These are phyloP conservation scores for Pterocles burchelli DNA, from an alignment of 2,113 vertebrate species.

Conservation along the genomic window DNA sequence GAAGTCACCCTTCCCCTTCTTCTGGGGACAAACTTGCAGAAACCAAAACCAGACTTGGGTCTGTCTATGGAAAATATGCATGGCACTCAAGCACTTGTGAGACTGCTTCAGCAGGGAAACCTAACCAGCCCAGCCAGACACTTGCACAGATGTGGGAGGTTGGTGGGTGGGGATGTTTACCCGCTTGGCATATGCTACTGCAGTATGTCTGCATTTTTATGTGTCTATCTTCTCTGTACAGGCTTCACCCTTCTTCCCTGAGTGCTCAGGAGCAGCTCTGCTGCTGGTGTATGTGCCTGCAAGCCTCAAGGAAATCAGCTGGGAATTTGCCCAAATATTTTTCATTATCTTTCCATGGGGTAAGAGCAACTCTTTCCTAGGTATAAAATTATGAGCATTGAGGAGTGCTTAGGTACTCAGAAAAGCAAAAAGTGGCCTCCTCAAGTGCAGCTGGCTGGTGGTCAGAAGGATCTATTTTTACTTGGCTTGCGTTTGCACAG, in stretches of 20 bases:
- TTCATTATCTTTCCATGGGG: neutral
- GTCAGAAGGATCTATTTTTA: conserved; percentile 58
- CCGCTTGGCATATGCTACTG: neutral
- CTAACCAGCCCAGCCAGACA: neutral
- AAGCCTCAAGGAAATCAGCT: neutral
- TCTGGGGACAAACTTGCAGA: neutral
- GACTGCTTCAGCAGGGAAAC: neutral
- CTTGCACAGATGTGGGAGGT: neutral
- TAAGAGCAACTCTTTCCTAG: neutral
- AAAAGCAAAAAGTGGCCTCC: neutral
- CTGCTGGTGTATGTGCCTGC: neutral
- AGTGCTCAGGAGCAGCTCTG: neutral
- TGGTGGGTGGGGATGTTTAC: neutral
- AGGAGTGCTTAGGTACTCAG: neutral
- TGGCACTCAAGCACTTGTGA: neutral
- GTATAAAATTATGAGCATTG: neutral
- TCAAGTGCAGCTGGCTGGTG: conserved; percentile 20
- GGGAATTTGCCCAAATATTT: neutral
- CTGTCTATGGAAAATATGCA: neutral
- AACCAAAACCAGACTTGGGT: neutral
- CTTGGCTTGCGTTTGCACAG: conserved; percentile 29
- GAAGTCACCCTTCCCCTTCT: neutral
- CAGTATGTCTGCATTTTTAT: neutral
- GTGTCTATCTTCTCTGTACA: neutral
- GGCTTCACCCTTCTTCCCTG: neutral